Percentiles rank a stretch among this genome's conserved stretches.
phyloP scores from a whole-genome alignment of 2,113 vertebrate species.

The Excalfactoria chinensis region DNA sequence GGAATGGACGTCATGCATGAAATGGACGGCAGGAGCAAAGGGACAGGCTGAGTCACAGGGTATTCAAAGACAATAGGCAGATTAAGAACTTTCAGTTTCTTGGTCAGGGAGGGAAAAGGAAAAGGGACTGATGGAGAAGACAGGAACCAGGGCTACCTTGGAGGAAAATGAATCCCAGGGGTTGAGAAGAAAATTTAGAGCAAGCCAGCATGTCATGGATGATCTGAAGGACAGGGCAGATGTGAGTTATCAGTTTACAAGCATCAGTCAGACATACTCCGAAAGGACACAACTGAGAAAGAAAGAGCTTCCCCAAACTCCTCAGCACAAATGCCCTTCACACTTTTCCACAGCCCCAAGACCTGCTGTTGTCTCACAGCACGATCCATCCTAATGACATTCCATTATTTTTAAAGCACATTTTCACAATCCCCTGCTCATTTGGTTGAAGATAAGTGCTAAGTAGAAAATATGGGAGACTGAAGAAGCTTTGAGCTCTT shows the following conservation, averaged over 20 bases:
- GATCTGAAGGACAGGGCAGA: background rate
- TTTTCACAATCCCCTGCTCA: background rate
- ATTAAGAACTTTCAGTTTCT: background rate
- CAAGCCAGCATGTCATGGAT: background rate
- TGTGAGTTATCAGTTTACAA: background rate
- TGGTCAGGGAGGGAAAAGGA: background rate
- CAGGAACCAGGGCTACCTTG: background rate
- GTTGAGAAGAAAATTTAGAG: background rate
- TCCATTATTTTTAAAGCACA: background rate
- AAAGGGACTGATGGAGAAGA: background rate
- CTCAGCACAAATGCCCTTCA: background rate
- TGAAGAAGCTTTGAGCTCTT: background rate
- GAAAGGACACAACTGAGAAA: background rate
- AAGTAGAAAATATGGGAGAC: background rate
- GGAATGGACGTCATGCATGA: background rate
- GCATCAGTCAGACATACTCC: background rate
- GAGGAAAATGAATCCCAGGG: background rate
- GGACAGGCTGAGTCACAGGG: background rate
- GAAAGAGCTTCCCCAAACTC: background rate
- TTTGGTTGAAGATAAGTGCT: background rate
- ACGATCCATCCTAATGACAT: background rate
- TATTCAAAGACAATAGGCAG: background rate
- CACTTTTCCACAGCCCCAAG: background rate
- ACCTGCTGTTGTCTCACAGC: background rate
- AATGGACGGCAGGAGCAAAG: background rate